Base-by-base conservation (phyloP, 1,140 invertebrate genomes). In the Drosophila nannoptera region DNA sequence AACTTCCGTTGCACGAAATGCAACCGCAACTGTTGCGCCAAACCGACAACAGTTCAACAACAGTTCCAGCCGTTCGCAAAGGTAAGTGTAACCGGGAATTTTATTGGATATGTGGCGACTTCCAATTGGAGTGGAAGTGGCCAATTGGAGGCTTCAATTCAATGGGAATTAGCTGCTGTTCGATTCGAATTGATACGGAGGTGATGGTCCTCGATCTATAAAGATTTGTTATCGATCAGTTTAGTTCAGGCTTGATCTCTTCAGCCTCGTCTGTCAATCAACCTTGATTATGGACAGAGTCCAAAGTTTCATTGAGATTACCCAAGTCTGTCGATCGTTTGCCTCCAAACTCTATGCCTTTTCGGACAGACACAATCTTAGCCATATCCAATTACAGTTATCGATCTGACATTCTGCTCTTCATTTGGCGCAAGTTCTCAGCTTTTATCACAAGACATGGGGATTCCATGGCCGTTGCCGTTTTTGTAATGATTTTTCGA, bases 1-100 rank as follows among this genome's bases (percentile, higher is more conserved):
- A 66, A 63, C 64, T 75, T 83, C 75, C 78, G 78, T 43, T 43
- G 63, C 46, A 66, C 46, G 54, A 40, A 63, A 78, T 82, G 72
- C 70, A 84, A 76, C 75, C 75, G 61, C 80, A 83, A 76, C 43
- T 78, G 62, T 72, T 75, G 75, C 75, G 60, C 22, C 48, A 35
- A 35, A 32, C 5, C 62, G 73, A 43, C 33, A 31, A 55, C 55
- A 33, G 29, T 11, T 54, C n/a, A 43, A 14, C 40, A 43, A 43
- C 31, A 53, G n/a, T 42, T 49, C 36, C 45, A 38, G 12, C 29
- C 42, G 5, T 14, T 9, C 29, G 14, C 29, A 46, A 60, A 67
- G 76, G 75, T 78, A 54, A 77, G 75, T 61, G 22, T 22, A 3
- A 29, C 8, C 7, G 7, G 32, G 45, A 43, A 4, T 12, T 11